Base-by-base conservation (phyloP, 2,113 vertebrate genomes). In the Serilophus lunatus region DNA sequence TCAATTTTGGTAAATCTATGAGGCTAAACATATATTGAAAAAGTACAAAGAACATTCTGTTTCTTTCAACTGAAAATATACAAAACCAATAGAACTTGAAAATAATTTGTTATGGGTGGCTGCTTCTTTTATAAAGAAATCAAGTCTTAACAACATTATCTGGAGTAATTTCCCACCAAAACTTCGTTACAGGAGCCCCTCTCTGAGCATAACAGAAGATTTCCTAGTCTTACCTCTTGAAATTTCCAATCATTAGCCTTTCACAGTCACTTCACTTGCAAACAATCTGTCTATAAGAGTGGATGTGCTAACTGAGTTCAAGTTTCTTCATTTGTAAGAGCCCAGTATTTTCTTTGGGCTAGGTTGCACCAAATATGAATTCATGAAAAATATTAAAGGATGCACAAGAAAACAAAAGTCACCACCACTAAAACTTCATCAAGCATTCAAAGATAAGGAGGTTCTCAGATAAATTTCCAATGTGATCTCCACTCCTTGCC, bases 121-220 rank as follows among this genome's bases (percentile, higher is more conserved):
- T 96, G 96, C 93, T 90, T 88, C 83, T 96, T 97, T 97, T 96
- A 74, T 89, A 78, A 94, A 91, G 82, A 97, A 97, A 95, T 85
- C 44, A 94, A 92, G 89, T 72, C 36, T 86, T 91, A 94, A 81
- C 80, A 93, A 88, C 85, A 93, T 63, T 86, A 91, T 82, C 77
- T 84, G 42, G 92, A 96, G 70, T 86, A 86, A 96, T 90, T 97
- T 96, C 61, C 88, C 61, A 81, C 51, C 44, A 40, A 82, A 92
- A 90, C 54, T 82, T 88, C 61, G 53, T 74, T 86, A 85, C 57
- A 91, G 75, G 20, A 92, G 38, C 31, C 33, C 25, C 38, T 80
- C 72, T 75, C 45, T 40, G 69, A 66, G 40, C 9, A 3, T 36
- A 91, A 88, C 26, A 83, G 12, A 82, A 0, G 71, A 88, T 76